Evolutionary conservation across 2,797 vertebrate genomes (phyloP).

Genomic region (Pipistrellus pygmaeus): DNA sequence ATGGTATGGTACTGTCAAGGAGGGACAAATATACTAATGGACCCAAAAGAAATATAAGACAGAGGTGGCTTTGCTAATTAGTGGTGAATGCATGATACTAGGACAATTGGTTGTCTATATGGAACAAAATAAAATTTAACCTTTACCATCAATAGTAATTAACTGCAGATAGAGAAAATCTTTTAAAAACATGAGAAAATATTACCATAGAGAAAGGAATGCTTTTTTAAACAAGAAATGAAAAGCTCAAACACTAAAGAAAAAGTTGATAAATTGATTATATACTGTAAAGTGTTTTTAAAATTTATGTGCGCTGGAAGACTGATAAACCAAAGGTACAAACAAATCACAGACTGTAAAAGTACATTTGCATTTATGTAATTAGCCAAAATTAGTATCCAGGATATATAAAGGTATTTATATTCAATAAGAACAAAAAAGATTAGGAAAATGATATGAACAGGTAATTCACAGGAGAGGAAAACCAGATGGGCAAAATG

Average conservation of each 20-base stretch:
- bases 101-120: neutral
- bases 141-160: neutral
- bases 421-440: neutral
- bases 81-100: neutral
- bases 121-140: neutral
- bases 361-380: neutral
- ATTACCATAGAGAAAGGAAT: neutral
- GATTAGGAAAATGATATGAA: neutral
- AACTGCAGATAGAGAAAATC: neutral
- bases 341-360: neutral
- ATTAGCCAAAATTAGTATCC: conserved; percentile 1
- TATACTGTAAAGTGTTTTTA: neutral
- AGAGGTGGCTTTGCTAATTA: neutral
- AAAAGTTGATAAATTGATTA: neutral
- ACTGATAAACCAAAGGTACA: neutral
- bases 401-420: neutral
- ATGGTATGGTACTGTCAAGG: neutral
- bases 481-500: neutral
- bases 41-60: neutral
- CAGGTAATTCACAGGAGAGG: neutral
- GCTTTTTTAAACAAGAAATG: conserved; percentile 25
- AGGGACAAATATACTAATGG: neutral
- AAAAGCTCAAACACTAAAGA: conserved; percentile 2
- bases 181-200: neutral
- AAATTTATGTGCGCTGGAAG: neutral